phyloP scores from a whole-genome alignment of 2,888 invertebrate species.

The Meta bourneti region DNA sequence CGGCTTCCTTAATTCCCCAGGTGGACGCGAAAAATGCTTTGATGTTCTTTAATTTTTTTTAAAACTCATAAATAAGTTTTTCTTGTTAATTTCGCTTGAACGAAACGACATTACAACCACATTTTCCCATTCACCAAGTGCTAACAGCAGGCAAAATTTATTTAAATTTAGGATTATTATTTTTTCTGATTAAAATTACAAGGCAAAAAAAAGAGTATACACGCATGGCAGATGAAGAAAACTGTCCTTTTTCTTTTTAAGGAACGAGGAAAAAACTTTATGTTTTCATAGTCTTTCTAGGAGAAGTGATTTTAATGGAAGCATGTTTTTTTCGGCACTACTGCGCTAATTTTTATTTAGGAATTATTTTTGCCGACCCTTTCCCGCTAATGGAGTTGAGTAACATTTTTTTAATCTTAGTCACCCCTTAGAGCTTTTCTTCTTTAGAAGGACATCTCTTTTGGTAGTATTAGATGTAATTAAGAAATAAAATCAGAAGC shows the following conservation, averaged over 20 bases:
- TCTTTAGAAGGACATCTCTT: constrained; percentile 16
- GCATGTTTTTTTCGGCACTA: constrained; percentile 7
- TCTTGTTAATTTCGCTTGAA: not conserved
- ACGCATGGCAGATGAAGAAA: not conserved
- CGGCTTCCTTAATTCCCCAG: not conserved
- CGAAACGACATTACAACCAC: not conserved
- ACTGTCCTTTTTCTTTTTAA: not conserved
- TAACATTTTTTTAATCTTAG: constrained; percentile 13
- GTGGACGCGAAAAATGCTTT: not conserved
- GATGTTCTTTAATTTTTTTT: not conserved
- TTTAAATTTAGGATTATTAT: not conserved
- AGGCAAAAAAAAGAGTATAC: not conserved
- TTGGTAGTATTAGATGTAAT: constrained; percentile 66
- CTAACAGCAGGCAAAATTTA: not conserved
- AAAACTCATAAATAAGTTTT: not conserved
- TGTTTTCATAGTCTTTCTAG: constrained; percentile 39
- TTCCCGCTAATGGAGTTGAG: constrained; percentile 69
- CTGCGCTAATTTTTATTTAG: constrained; percentile 35
- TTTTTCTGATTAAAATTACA: constrained; percentile 2
- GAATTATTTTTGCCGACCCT: constrained; percentile 56
- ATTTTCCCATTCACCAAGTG: not conserved
- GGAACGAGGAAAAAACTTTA: constrained; percentile 31
- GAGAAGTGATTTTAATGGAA: constrained; percentile 65
- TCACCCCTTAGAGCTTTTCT: constrained; percentile 9
- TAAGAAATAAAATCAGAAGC: constrained; percentile 57